Percentiles rank a stretch among this genome's conserved stretches.
These are phyloP conservation scores for Drosophila pseudoananassae DNA, from an alignment of 1,140 invertebrate genomes.

Conservation along the genomic window DNA sequence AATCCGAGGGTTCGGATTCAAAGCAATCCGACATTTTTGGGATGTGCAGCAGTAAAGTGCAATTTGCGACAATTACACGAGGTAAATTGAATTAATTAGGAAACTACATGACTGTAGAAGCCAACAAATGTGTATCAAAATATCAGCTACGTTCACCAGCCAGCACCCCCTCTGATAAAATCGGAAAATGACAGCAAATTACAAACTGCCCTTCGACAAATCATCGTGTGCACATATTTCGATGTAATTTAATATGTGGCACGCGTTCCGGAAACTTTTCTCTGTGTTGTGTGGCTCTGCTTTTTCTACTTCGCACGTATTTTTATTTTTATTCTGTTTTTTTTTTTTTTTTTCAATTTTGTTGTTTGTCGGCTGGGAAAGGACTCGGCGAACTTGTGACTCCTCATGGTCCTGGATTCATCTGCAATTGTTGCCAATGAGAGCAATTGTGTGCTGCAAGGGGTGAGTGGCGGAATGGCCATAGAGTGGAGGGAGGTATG, in stretches of 20 bases:
- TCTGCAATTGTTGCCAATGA: slow-evolving; percentile 77
- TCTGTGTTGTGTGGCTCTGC: slow-evolving; percentile 16
- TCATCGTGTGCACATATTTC: slow-evolving; percentile 75
- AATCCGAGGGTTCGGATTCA: slow-evolving; percentile 7
- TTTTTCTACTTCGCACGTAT: slow-evolving; percentile 14
- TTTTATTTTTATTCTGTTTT: slow-evolving; percentile 2
- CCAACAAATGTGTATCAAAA: slow-evolving; percentile 74
- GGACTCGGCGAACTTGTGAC: slow-evolving; percentile 51
- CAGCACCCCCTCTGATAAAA: slow-evolving; percentile 50
- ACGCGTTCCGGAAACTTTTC: slow-evolving; percentile 70
- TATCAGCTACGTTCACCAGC: slow-evolving; percentile 43
- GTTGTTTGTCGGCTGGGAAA: slow-evolving; percentile 41
- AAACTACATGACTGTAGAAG: slow-evolving; percentile 38
- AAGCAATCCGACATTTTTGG: slow-evolving; percentile 17
- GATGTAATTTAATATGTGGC: slow-evolving; percentile 82
- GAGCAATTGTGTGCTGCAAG: slow-evolving; percentile 69
- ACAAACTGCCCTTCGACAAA: slow-evolving; percentile 64
- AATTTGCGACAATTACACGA: slow-evolving; percentile 63
- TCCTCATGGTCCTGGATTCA: slow-evolving; percentile 37
- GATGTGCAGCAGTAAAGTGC: slow-evolving; percentile 34
- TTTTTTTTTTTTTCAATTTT: slow-evolving; percentile 28
- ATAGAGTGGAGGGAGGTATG: slow-evolving; percentile 21
- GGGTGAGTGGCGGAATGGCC: slow-evolving; percentile 20
- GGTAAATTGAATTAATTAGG: slow-evolving; percentile 72
- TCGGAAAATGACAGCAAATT: slow-evolving; percentile 77